Evolutionary conservation across 2,797 vertebrate genomes (phyloP).

Genomic region (Xenopus petersii): DNA sequence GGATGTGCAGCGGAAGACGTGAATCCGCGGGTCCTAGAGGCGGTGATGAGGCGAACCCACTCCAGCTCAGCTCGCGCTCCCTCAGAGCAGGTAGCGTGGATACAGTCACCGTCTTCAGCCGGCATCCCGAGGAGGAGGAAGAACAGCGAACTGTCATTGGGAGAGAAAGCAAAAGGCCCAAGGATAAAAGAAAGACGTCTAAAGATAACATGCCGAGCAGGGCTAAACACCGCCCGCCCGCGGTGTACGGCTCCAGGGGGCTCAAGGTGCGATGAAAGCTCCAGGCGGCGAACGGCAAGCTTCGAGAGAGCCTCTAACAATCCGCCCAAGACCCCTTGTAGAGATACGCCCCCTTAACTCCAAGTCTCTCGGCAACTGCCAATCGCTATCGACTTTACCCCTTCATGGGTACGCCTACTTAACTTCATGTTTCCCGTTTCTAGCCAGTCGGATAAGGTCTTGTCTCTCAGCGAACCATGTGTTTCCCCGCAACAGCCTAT

Average conservation of each 20-base stretch:
- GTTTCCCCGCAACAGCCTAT: slow-evolving; percentile 19
- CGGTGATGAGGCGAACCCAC: slow-evolving; percentile 73
- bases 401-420: slow-evolving; percentile 37
- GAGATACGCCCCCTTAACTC: slow-evolving; percentile 45
- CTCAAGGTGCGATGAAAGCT: slow-evolving; percentile 11
- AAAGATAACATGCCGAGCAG: slow-evolving; percentile 43
- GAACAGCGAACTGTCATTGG: slow-evolving; percentile 2
- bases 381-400: slow-evolving; percentile 37
- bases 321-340: slow-evolving; percentile 11
- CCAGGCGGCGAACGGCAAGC: not conserved
- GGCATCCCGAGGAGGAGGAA: slow-evolving; percentile 69
- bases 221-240: slow-evolving; percentile 27
- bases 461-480: not conserved
- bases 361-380: slow-evolving; percentile 46
- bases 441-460: not conserved
- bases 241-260: slow-evolving; percentile 3
- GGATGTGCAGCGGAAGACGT: slow-evolving; percentile 88
- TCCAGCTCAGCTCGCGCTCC: slow-evolving; percentile 92
- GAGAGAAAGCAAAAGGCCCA: slow-evolving; percentile 52
- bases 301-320: slow-evolving; percentile 24
- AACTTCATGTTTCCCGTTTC: slow-evolving; percentile 3
- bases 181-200: slow-evolving; percentile 47
- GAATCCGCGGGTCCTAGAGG: slow-evolving; percentile 69
- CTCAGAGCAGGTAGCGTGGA: slow-evolving; percentile 91
- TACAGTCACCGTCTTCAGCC: slow-evolving; percentile 89